These are phyloP conservation scores for Eubucco bourcierii DNA, from an alignment of 2,113 vertebrate species.

Conservation along the genomic window DNA sequence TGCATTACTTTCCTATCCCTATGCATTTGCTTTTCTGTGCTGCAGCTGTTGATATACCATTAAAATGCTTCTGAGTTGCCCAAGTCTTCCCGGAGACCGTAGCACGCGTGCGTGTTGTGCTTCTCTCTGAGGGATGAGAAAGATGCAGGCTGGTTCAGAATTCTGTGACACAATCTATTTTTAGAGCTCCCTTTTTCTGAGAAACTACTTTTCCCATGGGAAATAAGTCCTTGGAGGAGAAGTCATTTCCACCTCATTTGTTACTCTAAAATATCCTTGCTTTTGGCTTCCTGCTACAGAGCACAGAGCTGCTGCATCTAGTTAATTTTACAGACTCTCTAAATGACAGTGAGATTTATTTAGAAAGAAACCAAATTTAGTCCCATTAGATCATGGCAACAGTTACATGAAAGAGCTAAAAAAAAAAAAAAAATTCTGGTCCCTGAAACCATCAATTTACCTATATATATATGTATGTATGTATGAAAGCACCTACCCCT, in stretches of 20 bases:
- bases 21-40: background rate
- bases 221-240: conserved; percentile 44
- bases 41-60: background rate
- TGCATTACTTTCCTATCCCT: background rate
- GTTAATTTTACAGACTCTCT: conserved; percentile 50
- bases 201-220: conserved; percentile 44
- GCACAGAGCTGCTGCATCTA: conserved; percentile 57
- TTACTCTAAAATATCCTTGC: conserved; percentile 64
- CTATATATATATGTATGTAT: background rate
- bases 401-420: background rate
- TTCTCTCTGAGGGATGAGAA: background rate
- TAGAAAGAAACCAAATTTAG: conserved; percentile 67
- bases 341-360: conserved; percentile 61
- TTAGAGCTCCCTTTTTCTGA: background rate
- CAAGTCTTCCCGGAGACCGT: background rate
- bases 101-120: fast-evolving
- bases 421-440: background rate
- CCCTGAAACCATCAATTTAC: background rate
- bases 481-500: background rate
- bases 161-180: conserved; percentile 32
- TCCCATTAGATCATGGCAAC: conserved; percentile 43
- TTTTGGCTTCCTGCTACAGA: conserved; percentile 53
- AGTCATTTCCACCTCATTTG: conserved; percentile 65
- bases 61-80: background rate
- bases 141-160: conserved; percentile 22